A percentile compares a stretch with the other conserved stretches of the same genome.
Conservation (phyloP, 2,113 vertebrate species). For the Taxidea taxus region DNA sequence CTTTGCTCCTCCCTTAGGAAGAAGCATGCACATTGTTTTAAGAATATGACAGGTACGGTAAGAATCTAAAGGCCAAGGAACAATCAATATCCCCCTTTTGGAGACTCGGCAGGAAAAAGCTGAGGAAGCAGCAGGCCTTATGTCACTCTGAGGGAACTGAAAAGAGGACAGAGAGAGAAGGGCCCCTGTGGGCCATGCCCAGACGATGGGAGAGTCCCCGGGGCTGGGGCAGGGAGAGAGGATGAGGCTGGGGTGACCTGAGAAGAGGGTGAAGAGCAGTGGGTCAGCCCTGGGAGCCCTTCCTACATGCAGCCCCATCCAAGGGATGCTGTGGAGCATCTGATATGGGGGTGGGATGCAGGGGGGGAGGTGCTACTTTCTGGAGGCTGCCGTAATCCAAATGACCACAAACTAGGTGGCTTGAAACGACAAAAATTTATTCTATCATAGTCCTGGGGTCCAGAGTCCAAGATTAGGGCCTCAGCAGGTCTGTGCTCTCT, state of each 20-base stretch:
- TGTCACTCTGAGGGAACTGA: not conserved
- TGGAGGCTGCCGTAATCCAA: not conserved
- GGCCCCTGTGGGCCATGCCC: accelerated
- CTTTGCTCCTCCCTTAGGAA: not conserved
- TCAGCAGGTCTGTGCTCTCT: not conserved
- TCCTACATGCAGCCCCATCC: not conserved
- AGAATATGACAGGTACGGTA: not conserved
- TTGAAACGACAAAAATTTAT: not conserved
- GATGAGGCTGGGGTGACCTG: not conserved
- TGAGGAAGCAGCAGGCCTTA: not conserved
- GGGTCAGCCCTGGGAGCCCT: not conserved
- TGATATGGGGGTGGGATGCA: not conserved
- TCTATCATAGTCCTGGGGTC: not conserved
- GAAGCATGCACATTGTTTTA: not conserved
- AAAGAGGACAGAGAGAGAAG: not conserved
- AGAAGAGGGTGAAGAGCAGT: not conserved
- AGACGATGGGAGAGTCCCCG: too few species aligned
- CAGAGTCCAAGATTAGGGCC: not conserved
- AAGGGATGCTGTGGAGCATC: not conserved
- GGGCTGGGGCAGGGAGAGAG: not conserved
- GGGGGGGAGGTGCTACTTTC: accelerated
- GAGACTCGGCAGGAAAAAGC: not conserved
- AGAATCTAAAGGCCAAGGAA: not conserved
- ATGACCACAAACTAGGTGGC: not conserved
- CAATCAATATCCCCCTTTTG: not conserved